phyloP scores from a whole-genome alignment of 2,113 vertebrate genomes.

The Crotalus tigris region DNA sequence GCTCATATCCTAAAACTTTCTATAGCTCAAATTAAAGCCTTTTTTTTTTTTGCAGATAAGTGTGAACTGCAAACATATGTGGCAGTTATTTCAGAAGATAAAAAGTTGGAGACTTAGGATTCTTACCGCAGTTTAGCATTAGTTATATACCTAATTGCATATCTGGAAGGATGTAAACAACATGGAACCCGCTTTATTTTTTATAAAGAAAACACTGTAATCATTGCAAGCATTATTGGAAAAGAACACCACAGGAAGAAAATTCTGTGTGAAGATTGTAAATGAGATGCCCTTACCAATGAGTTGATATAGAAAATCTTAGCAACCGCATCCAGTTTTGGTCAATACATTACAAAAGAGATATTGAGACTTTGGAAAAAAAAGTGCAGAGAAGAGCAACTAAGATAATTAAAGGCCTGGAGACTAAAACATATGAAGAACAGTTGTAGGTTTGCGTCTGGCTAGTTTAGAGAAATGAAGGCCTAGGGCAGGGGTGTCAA shows the following conservation, averaged over 20 bases:
- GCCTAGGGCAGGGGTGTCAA: too few species aligned
- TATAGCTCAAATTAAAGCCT: constrained; percentile 12
- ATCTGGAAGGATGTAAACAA: not conserved
- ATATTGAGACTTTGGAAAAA: too few species aligned
- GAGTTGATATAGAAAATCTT: not conserved
- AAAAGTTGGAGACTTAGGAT: not conserved
- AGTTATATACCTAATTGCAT: not conserved
- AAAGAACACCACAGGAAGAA: not conserved
- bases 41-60: constrained; percentile 25
- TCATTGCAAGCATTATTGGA: not conserved
- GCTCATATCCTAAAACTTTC: constrained; percentile 6
- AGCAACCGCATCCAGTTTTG: too few species aligned
- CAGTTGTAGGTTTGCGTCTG: too few species aligned
- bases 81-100: not conserved
- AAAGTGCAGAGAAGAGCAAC: too few species aligned
- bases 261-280: not conserved
- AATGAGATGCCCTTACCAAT: not conserved
- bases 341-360: too few species aligned
- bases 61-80: constrained; percentile 12
- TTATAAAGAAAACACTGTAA: not conserved
- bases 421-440: too few species aligned
- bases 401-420: too few species aligned
- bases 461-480: too few species aligned
- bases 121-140: not conserved
- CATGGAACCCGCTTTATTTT: not conserved